A percentile compares a stretch with the other conserved stretches of the same genome.
These are phyloP conservation scores for Phylloscopus whistleri DNA, from an alignment of 2,113 vertebrate species.

Conservation along the genomic window DNA sequence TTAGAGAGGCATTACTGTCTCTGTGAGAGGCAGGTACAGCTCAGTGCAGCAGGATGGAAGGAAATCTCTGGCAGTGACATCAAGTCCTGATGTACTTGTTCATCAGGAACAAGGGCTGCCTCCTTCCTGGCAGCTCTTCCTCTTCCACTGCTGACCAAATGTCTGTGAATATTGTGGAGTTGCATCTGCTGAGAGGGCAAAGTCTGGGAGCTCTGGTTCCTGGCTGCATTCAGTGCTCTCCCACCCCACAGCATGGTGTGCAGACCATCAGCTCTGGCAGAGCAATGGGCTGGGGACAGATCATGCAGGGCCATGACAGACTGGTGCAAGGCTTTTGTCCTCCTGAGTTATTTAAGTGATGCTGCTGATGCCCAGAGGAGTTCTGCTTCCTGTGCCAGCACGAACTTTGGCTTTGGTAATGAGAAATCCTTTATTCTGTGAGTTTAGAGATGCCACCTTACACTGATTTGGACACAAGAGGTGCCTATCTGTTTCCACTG, in stretches of 20 bases:
- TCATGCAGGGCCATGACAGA: too few species aligned
- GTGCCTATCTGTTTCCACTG: neutral
- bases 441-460: neutral
- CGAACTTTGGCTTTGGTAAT: neutral
- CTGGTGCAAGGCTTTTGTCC: neutral
- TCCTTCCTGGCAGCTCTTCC: neutral
- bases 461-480: neutral
- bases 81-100: neutral
- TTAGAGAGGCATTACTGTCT: neutral
- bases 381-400: neutral
- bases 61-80: neutral
- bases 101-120: neutral
- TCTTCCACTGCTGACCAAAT: neutral
- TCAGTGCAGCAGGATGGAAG: rapidly evolving
- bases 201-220: neutral
- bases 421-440: neutral
- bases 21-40: neutral
- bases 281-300: neutral
- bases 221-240: neutral
- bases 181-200: neutral
- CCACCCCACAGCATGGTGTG: rapidly evolving
- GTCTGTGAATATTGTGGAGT: neutral
- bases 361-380: neutral
- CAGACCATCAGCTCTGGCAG: rapidly evolving
- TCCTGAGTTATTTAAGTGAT: neutral